These are phyloP conservation scores for Odontomachus brunneus DNA, from an alignment of 1,140 invertebrate genomes.

Conservation along the genomic window DNA sequence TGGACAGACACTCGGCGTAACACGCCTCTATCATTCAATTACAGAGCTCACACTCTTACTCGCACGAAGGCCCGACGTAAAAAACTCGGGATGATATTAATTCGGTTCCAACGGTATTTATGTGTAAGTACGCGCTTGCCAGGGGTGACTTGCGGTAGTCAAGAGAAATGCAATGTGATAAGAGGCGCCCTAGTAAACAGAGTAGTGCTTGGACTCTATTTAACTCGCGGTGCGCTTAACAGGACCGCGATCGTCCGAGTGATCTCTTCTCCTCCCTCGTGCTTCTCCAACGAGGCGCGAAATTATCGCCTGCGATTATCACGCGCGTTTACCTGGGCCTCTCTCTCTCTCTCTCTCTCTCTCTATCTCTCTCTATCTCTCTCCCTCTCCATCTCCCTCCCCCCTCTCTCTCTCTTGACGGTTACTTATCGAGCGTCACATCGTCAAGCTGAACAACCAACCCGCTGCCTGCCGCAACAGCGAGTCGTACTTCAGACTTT, in stretches of 20 bases:
- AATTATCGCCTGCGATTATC: conserved; percentile 29
- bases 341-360: neutral
- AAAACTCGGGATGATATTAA: no score
- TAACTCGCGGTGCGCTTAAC: neutral
- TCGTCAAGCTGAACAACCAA: conserved; percentile 45
- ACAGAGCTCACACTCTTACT: neutral
- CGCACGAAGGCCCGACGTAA: no score
- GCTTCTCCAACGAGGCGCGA: neutral
- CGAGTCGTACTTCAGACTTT: conserved; percentile 52
- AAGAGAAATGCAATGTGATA: no score
- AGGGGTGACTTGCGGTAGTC: no score
- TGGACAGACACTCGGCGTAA: no score
- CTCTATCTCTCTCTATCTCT: neutral
- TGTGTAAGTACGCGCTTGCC: no score
- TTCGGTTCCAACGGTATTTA: no score
- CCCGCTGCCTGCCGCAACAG: neutral
- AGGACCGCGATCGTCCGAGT: neutral
- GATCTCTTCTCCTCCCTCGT: neutral
- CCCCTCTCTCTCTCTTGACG: neutral
- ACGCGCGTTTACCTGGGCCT: neutral
- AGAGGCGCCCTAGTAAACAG: no score
- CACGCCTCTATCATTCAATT: neutral
- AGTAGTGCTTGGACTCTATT: no score
- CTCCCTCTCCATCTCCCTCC: neutral
- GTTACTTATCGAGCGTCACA: conserved; percentile 25